Conservation (phyloP, 2,888 invertebrate species). For the Sussaba pulchella region DNA sequence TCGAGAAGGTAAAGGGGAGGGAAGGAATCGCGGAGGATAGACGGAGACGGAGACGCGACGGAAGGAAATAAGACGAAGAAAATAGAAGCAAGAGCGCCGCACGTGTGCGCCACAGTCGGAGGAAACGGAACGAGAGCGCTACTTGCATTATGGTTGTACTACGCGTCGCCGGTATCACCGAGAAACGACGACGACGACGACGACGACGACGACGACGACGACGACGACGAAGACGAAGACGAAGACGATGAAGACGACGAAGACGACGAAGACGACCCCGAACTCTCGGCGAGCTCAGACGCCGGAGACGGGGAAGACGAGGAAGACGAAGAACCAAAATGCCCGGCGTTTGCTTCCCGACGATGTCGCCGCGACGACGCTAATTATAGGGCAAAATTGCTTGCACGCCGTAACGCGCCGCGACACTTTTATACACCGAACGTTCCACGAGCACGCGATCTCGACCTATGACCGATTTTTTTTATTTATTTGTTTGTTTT, state of each 20-base stretch:
- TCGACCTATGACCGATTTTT: conserved; percentile 58
- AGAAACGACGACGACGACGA: background rate
- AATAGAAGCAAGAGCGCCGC: conserved; percentile 35
- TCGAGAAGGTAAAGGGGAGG: conserved; percentile 51
- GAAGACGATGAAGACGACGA: conserved; percentile 11
- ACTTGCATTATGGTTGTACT: conserved; percentile 8
- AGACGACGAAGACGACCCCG: conserved; percentile 34
- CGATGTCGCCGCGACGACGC: conserved; percentile 57
- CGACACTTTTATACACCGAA: conserved; percentile 31
- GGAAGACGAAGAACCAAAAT: conserved; percentile 45
- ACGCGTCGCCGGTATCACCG: conserved; percentile 1
- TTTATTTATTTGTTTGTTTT: conserved; percentile 11
- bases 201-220: conserved; percentile 45
- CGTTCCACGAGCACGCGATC: conserved; percentile 26
- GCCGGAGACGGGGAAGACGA: conserved; percentile 21
- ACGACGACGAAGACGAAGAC: conserved; percentile 33
- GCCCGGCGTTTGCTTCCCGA: background rate
- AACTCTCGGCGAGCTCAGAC: conserved; percentile 51
- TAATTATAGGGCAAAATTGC: conserved; percentile 59
- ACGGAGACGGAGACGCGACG: conserved; percentile 15
- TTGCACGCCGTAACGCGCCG: conserved; percentile 35
- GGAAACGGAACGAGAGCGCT: conserved; percentile 48
- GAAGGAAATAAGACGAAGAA: background rate
- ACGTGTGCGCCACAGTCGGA: conserved; percentile 62
- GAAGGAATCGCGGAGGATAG: background rate